phyloP scores from a whole-genome alignment of 2,888 invertebrate genomes.

The Drosophila antonietae region DNA sequence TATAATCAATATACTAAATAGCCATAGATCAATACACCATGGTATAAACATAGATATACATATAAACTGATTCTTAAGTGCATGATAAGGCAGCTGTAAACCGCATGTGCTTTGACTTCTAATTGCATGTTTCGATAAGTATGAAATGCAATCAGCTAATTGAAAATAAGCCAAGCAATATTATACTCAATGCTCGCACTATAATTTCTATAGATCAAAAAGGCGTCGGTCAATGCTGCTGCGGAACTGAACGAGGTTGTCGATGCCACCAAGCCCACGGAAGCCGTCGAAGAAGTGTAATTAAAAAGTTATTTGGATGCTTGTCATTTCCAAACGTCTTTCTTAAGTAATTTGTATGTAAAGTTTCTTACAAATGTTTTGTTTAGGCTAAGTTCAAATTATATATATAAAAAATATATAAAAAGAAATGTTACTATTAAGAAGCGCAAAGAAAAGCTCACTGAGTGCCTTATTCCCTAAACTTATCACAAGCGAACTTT shows the following conservation, averaged over 20 bases:
- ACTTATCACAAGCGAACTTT: conserved; percentile 23
- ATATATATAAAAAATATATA: conserved; percentile 19
- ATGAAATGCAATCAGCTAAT: conserved; percentile 35
- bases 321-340: conserved; percentile 6
- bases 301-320: conserved; percentile 1
- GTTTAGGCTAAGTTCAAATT: conserved; percentile 42
- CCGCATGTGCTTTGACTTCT: conserved; percentile 42
- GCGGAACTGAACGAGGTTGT: conserved; percentile 45
- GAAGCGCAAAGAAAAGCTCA: conserved; percentile 39
- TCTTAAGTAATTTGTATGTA: conserved; percentile 35
- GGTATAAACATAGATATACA: not conserved
- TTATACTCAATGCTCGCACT: conserved; percentile 24
- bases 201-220: conserved; percentile 54
- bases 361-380: conserved; percentile 25
- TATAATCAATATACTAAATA: conserved; percentile 32
- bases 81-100: conserved; percentile 26
- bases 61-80: conserved; percentile 15
- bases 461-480: conserved; percentile 19
- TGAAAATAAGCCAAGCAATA: conserved; percentile 8
- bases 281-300: conserved; percentile 42
- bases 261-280: conserved; percentile 30
- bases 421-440: conserved; percentile 38
- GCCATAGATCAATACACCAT: not conserved
- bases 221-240: conserved; percentile 40
- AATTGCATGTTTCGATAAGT: conserved; percentile 66